phyloP scores from a whole-genome alignment of 2,797 vertebrate genomes.

The Muraenolepis orangiensis region DNA sequence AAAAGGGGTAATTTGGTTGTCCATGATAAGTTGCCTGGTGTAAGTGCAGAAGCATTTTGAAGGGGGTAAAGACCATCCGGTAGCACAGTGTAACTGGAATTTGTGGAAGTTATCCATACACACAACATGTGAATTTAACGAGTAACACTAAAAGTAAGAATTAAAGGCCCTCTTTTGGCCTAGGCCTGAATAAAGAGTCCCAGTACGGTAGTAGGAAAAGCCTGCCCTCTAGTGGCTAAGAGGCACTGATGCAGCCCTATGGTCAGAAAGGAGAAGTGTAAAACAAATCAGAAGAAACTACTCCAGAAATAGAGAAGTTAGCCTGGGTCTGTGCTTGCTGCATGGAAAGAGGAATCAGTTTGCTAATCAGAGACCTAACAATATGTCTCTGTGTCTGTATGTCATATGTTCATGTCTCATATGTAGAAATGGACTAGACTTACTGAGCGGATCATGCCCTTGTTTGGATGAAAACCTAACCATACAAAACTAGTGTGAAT shows the following conservation, averaged over 20 bases:
- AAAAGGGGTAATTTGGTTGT: constrained; percentile 3
- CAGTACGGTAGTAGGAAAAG: constrained; percentile 14
- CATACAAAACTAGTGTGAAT: background rate
- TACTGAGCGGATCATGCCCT: background rate
- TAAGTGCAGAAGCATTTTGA: background rate
- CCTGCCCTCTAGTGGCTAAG: constrained; percentile 56
- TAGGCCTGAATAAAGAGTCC: constrained; percentile 43
- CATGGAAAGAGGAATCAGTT: background rate
- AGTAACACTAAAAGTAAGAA: background rate
- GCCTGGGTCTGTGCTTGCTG: background rate
- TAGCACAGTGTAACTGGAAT: background rate
- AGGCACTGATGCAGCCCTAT: constrained; percentile 10
- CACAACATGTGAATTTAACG: background rate
- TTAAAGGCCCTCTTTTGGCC: background rate
- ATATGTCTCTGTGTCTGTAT: too few species aligned
- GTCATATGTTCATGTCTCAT: too few species aligned
- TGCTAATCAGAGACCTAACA: too few species aligned
- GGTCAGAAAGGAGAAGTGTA: constrained; percentile 28
- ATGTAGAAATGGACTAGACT: background rate
- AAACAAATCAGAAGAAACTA: background rate
- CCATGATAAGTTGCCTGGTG: background rate
- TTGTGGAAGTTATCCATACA: background rate
- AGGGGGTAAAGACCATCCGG: background rate
- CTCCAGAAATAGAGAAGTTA: background rate
- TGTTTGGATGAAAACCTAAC: background rate